These are phyloP conservation scores for Hydrolagus colliei DNA, from an alignment of 2,797 vertebrate genomes.

Conservation along the genomic window DNA sequence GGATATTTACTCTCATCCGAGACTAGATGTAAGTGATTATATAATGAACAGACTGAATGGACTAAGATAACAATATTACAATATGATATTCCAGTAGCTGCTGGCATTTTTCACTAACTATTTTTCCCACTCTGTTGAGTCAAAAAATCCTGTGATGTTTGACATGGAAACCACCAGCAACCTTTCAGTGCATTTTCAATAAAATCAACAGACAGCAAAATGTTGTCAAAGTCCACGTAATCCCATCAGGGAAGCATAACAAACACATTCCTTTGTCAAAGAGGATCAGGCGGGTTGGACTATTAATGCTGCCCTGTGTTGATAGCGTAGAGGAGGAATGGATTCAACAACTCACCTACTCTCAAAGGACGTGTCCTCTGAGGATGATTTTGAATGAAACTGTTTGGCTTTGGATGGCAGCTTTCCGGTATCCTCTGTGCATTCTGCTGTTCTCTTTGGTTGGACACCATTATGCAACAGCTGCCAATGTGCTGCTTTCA, in stretches of 20 bases:
- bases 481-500: neutral
- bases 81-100: neutral
- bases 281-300: neutral
- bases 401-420: neutral
- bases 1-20: neutral
- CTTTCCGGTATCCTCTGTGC: neutral
- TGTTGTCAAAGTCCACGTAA: neutral
- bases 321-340: neutral
- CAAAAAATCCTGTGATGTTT: neutral
- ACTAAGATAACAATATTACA: neutral
- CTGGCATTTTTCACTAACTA: neutral
- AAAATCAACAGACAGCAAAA: constrained; percentile 1
- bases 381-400: neutral
- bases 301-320: neutral
- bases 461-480: neutral
- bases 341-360: neutral
- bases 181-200: neutral
- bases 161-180: neutral
- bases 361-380: neutral
- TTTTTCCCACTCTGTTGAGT: neutral
- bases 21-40: neutral
- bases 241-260: neutral
- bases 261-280: constrained; percentile 15
- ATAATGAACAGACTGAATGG: neutral
- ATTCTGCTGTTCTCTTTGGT: neutral